Conservation (phyloP, 2,888 invertebrate genomes). For the Patella pellucida region DNA sequence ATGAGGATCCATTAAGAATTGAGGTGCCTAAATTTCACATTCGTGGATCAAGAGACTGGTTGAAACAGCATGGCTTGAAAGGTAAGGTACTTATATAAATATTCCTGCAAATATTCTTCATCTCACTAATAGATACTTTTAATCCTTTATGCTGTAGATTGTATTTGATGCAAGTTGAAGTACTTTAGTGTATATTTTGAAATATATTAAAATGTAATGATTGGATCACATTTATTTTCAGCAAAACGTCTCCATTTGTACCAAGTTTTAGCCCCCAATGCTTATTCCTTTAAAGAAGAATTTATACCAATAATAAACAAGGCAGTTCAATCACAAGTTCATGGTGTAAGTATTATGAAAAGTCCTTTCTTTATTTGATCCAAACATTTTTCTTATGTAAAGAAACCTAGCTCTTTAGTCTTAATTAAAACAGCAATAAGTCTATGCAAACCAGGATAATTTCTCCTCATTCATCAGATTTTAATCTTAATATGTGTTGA, state of each 20-base stretch:
- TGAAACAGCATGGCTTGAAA: constrained; percentile 69
- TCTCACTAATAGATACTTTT: not conserved
- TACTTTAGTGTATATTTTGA: not conserved
- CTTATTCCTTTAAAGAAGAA: constrained; percentile 70
- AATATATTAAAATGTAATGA: not conserved
- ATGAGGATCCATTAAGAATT: constrained; percentile 66
- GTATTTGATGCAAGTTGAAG: not conserved
- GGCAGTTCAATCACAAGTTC: constrained; percentile 71
- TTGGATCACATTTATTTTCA: constrained; percentile 33
- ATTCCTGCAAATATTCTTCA: too few species aligned
- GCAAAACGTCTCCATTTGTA: constrained; percentile 69
- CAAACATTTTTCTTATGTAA: too few species aligned
- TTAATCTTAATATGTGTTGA: too few species aligned
- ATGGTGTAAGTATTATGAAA: constrained; percentile 57
- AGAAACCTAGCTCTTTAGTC: too few species aligned
- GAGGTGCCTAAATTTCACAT: constrained; percentile 66
- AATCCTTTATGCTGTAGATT: not conserved
- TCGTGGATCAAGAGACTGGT: constrained; percentile 66
- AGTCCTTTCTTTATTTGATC: not conserved
- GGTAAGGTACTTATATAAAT: constrained; percentile 42
- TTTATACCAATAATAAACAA: constrained; percentile 70
- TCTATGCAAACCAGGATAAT: too few species aligned
- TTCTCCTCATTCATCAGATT: too few species aligned
- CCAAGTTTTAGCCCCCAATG: constrained; percentile 70
- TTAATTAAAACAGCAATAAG: too few species aligned